Evolutionary conservation across 2,888 invertebrate genomes (phyloP).

Genomic region (Zaprionus lineosus): DNA sequence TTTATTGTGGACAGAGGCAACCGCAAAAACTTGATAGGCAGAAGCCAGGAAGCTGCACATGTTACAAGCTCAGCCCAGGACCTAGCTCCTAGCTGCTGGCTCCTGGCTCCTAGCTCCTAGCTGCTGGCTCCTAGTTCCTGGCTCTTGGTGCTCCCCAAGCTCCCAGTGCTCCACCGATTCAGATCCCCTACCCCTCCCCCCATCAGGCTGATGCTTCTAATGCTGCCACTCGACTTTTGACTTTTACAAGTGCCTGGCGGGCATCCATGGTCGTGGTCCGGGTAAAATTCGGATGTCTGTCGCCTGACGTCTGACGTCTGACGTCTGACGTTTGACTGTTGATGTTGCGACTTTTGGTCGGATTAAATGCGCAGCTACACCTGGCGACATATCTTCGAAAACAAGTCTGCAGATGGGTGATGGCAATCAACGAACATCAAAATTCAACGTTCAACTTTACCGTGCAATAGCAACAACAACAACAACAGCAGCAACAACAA

Average conservation of each 20-base stretch:
- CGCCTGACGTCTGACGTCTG: conserved; percentile 17
- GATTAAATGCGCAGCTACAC: conserved; percentile 76
- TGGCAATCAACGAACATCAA: conserved; percentile 77
- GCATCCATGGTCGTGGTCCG: conserved; percentile 36
- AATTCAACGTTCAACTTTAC: conserved; percentile 70
- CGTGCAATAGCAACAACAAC: conserved; percentile 31
- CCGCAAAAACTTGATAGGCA: conserved; percentile 12
- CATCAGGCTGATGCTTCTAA: not conserved
- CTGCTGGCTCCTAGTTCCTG: not conserved
- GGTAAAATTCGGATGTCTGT: not conserved
- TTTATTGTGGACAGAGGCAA: conserved; percentile 55
- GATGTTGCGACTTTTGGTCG: conserved; percentile 76
- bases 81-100: not conserved
- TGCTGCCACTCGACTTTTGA: conserved; percentile 47
- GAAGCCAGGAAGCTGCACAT: conserved; percentile 44
- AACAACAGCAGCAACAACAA: conserved; percentile 13
- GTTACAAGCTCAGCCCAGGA: conserved; percentile 34
- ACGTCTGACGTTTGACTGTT: conserved; percentile 64
- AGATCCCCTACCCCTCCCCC: too few relatives aligned
- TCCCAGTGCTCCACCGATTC: too few relatives aligned
- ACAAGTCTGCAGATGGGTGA: conserved; percentile 60
- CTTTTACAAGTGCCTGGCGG: conserved; percentile 56
- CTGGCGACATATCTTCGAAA: conserved; percentile 74
- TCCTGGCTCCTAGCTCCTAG: not conserved
- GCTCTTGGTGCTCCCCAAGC: not conserved